These are phyloP conservation scores for Triplophysa tibetana DNA, from an alignment of 2,113 vertebrate genomes.

Conservation along the genomic window DNA sequence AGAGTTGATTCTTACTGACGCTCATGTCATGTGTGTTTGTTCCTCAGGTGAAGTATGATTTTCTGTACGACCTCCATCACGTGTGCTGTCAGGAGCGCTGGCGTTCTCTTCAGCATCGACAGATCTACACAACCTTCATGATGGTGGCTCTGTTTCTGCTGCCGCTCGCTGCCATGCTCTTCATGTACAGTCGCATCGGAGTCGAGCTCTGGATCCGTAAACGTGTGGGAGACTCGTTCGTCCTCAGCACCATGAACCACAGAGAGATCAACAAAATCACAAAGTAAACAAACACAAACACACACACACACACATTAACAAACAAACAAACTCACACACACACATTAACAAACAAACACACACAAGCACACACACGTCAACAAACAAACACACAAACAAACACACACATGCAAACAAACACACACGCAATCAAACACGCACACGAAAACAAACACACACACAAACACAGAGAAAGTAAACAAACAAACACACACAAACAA, in stretches of 20 bases:
- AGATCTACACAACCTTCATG: conserved; percentile 79
- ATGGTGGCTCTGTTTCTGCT: conserved; percentile 81
- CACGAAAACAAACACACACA: too few species aligned
- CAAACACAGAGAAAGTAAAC: too few species aligned
- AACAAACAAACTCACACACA: too few species aligned
- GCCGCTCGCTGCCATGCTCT: conserved; percentile 75
- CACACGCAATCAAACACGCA: too few species aligned
- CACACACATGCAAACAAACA: too few species aligned
- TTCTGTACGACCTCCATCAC: conserved; percentile 79
- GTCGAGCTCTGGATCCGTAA: conserved; percentile 81
- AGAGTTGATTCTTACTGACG: not conserved
- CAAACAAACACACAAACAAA: too few species aligned
- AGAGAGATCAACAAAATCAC: conserved; percentile 78
- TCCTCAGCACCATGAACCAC: conserved; percentile 79
- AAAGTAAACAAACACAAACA: conserved; percentile 57
- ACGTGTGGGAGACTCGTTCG: conserved; percentile 76
- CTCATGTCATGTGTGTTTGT: not conserved
- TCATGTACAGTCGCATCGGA: conserved; percentile 78
- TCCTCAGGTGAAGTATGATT: conserved; percentile 81
- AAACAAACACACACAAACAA: too few species aligned
- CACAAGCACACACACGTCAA: too few species aligned
- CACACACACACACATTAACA: not conserved
- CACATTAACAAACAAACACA: too few species aligned
- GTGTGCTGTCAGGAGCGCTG: conserved; percentile 82
- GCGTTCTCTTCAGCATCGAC: conserved; percentile 68